These are phyloP conservation scores for Lordiphosa collinella DNA, from an alignment of 1,140 invertebrate species.

Conservation along the genomic window DNA sequence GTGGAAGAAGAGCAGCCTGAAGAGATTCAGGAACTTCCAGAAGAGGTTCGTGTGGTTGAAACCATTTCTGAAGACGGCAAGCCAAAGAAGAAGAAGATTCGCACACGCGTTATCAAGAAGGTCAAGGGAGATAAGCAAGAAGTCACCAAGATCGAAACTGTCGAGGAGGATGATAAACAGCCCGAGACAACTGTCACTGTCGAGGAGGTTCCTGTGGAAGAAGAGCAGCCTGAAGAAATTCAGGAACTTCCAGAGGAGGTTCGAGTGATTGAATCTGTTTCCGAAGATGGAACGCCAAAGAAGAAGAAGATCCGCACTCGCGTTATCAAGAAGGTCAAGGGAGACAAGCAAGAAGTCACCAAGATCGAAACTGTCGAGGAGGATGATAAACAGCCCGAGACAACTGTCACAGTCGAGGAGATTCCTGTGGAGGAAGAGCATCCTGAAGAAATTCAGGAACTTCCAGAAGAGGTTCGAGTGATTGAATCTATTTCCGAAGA, in stretches of 20 bases:
- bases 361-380: constrained; percentile 32
- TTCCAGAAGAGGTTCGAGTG: constrained; percentile 11
- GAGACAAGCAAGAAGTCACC: constrained; percentile 29
- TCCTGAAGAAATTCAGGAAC: constrained; percentile 16
- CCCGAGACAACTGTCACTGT: constrained; percentile 23
- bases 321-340: constrained; percentile 34
- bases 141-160: constrained; percentile 31
- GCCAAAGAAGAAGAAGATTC: constrained; percentile 26
- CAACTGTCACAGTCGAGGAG: constrained; percentile 23
- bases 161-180: constrained; percentile 26
- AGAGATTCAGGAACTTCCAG: constrained; percentile 17
- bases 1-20: constrained; percentile 17
- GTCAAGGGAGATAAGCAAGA: constrained; percentile 30
- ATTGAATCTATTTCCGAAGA: constrained; percentile 6
- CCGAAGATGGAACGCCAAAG: constrained; percentile 30
- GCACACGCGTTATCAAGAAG: constrained; percentile 31
- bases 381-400: constrained; percentile 23
- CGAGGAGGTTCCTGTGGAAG: constrained; percentile 19
- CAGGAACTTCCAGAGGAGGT: constrained; percentile 24
- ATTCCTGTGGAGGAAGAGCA: constrained; percentile 14
- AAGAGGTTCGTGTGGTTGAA: constrained; percentile 25
- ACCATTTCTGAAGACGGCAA: constrained; percentile 22
- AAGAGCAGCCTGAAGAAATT: constrained; percentile 19
- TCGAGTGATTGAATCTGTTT: constrained; percentile 14
- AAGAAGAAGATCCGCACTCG: constrained; percentile 32